Evolutionary conservation across 2,888 invertebrate genomes (phyloP).

Genomic region (Gandaritis pyraliata): DNA sequence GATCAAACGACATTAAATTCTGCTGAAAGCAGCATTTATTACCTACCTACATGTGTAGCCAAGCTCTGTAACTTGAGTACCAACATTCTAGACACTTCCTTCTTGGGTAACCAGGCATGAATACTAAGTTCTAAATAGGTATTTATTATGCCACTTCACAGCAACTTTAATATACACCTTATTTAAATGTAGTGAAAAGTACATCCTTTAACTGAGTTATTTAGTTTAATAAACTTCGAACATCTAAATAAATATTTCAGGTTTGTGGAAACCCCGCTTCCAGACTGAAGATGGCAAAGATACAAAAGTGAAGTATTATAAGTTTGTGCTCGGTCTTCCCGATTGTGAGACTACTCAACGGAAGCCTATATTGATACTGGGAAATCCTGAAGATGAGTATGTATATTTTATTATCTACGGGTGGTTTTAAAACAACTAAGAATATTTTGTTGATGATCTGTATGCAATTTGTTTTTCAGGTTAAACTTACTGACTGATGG

Average conservation of each 20-base stretch:
- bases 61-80: constrained; percentile 30
- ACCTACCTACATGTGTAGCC: constrained; percentile 7
- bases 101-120: constrained; percentile 25
- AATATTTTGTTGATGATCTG: too few relatives aligned
- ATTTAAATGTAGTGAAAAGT: too few relatives aligned
- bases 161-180: background rate
- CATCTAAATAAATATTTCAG: constrained; percentile 50
- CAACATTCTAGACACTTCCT: constrained; percentile 18
- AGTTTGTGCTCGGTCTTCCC: constrained; percentile 86
- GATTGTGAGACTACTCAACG: constrained; percentile 88
- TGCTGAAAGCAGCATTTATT: constrained; percentile 13
- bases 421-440: too few relatives aligned
- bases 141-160: background rate
- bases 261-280: constrained; percentile 86
- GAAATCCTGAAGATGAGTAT: constrained; percentile 80
- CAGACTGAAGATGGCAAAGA: constrained; percentile 86
- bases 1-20: constrained; percentile 20
- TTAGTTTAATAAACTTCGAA: background rate
- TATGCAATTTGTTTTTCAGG: constrained; percentile 63
- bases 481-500: constrained; percentile 88
- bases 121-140: constrained; percentile 21
- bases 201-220: too few relatives aligned
- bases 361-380: constrained; percentile 87
- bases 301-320: constrained; percentile 81
- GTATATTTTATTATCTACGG: constrained; percentile 43